A percentile compares a stretch with the other conserved stretches of the same genome.
These are phyloP conservation scores for Exephanes ischioxanthus DNA, from an alignment of 2,888 invertebrate genomes.

Conservation along the genomic window DNA sequence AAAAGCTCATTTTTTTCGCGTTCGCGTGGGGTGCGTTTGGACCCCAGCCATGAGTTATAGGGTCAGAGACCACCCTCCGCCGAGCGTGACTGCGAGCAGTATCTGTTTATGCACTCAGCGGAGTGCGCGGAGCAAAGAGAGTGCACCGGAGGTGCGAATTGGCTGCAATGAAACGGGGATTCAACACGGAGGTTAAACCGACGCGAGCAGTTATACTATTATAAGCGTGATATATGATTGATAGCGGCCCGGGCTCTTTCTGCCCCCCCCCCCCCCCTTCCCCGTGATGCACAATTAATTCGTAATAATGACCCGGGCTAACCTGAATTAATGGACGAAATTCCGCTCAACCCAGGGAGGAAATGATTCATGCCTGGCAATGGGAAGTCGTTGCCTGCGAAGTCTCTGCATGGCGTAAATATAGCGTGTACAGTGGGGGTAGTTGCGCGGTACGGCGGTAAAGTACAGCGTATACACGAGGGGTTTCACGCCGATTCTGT, in stretches of 20 bases:
- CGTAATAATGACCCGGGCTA: slow-evolving; percentile 76
- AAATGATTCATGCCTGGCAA: slow-evolving; percentile 66
- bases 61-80: neutral
- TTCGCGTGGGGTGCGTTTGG: no score
- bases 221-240: slow-evolving; percentile 75
- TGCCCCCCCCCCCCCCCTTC: no score
- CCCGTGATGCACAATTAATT: slow-evolving; percentile 74
- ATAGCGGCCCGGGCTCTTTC: slow-evolving; percentile 67
- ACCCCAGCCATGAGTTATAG: no score
- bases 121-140: slow-evolving; percentile 1
- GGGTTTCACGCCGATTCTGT: neutral
- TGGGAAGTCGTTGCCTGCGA: slow-evolving; percentile 39
- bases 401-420: slow-evolving; percentile 42
- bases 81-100: neutral
- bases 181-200: slow-evolving; percentile 4
- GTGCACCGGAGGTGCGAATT: slow-evolving; percentile 44
- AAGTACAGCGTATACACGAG: neutral
- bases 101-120: neutral
- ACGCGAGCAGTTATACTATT: slow-evolving; percentile 26
- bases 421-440: neutral
- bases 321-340: slow-evolving; percentile 73
- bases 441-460: neutral
- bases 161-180: slow-evolving; percentile 43
- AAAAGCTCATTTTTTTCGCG: no score
- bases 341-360: slow-evolving; percentile 68